Evolutionary conservation across 92 coral and sea anemone species (phyloP).

Genomic region (Porites cylindrica): DNA sequence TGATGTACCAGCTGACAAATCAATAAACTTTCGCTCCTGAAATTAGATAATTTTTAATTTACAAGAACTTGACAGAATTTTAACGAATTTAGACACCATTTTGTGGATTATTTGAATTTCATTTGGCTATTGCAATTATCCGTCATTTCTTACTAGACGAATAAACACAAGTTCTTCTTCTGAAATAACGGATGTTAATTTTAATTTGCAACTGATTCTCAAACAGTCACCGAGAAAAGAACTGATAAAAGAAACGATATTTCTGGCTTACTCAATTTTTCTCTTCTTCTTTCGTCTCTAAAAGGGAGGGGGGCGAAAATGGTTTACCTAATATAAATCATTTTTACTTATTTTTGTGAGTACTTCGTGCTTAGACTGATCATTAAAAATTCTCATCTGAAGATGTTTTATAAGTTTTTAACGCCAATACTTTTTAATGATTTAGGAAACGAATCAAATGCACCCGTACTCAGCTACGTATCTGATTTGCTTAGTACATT

Average conservation of each 20-base stretch:
- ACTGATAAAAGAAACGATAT: neutral
- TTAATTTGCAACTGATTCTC: neutral
- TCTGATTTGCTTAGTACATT: neutral
- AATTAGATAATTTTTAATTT: conserved; percentile 22
- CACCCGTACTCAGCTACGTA: neutral
- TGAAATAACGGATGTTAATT: conserved; percentile 14
- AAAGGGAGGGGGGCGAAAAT: neutral
- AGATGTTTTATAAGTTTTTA: neutral
- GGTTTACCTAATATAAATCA: neutral
- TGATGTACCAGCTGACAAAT: conserved; percentile 33
- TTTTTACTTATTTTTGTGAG: no score
- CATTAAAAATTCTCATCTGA: no score
- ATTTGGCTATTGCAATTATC: conserved; percentile 33
- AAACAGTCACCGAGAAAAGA: neutral
- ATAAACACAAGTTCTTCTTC: conserved; percentile 16
- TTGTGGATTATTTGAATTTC: conserved; percentile 3
- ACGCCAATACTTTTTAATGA: neutral
- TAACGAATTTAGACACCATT: neutral
- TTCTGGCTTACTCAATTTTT: neutral
- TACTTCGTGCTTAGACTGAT: no score
- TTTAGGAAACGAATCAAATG: neutral
- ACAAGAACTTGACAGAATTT: neutral
- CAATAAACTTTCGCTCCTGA: conserved; percentile 29
- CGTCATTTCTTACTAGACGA: conserved; percentile 21
- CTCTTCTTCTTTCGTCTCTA: neutral